Evolutionary conservation across 2,113 vertebrate genomes (phyloP).

Genomic region (Prolemur simus): DNA sequence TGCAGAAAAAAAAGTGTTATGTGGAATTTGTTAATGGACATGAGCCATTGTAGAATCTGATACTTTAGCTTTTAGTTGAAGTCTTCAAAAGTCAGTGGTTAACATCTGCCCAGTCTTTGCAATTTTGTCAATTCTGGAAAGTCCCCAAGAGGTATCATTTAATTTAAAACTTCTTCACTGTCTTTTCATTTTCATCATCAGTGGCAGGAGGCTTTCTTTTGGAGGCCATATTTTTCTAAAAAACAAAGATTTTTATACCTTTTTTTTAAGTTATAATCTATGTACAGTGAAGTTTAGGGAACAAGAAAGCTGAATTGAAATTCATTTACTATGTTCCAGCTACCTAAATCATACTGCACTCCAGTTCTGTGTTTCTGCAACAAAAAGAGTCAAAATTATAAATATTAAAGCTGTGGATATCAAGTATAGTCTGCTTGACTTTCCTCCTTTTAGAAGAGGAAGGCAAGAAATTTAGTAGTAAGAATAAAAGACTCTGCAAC

Average conservation of each 20-base stretch:
- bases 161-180: not conserved
- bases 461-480: not conserved
- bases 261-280: not conserved
- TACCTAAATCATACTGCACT: not conserved
- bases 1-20: not conserved
- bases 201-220: constrained; percentile 38
- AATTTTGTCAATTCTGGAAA: not conserved
- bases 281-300: not conserved
- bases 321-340: not conserved
- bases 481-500: not conserved
- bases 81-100: not conserved
- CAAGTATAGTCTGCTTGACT: not conserved
- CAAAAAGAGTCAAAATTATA: not conserved
- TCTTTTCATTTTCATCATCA: constrained; percentile 5
- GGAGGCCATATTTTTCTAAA: constrained; percentile 1
- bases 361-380: not conserved
- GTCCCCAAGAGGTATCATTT: not conserved
- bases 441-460: not conserved
- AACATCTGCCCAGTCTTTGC: not conserved
- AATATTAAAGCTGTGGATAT: not conserved
- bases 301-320: not conserved
- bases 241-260: not conserved
- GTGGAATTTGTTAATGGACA: not conserved
- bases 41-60: not conserved
- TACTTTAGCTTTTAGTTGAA: not conserved